phyloP scores from a whole-genome alignment of 1,140 invertebrate species.

The Scaptodrosophila lebanonensis region DNA sequence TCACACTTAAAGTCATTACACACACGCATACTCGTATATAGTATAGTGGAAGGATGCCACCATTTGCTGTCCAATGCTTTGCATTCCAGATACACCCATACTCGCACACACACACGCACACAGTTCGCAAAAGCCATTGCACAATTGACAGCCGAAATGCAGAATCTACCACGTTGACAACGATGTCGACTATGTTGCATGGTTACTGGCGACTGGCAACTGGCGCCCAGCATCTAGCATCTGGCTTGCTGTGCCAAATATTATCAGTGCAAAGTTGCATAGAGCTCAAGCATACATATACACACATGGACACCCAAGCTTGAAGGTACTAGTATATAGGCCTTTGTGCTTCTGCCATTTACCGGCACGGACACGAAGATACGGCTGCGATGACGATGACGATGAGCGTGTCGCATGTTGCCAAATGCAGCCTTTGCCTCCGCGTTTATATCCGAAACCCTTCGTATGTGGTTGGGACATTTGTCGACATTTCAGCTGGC shows the following conservation, averaged over 20 bases:
- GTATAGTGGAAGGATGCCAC: conserved; percentile 4
- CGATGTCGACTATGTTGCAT: too few relatives aligned
- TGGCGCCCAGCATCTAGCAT: conserved; percentile 3
- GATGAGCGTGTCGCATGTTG: conserved; percentile 15
- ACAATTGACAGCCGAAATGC: too few relatives aligned
- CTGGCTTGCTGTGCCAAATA: conserved; percentile 39
- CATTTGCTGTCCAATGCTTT: not conserved
- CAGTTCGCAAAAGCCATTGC: not conserved
- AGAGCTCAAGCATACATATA: conserved; percentile 32
- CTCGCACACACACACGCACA: not conserved
- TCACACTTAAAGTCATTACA: conserved; percentile 14
- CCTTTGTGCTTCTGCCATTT: conserved; percentile 30
- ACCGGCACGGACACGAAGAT: not conserved
- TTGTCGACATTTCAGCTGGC: too few relatives aligned
- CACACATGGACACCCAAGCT: conserved; percentile 36
- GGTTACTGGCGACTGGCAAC: not conserved
- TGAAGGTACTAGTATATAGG: conserved; percentile 13
- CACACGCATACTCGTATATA: not conserved
- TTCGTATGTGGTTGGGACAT: too few relatives aligned
- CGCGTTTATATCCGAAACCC: conserved; percentile 40
- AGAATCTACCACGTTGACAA: too few relatives aligned
- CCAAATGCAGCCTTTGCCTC: conserved; percentile 30
- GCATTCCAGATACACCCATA: not conserved
- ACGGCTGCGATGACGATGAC: conserved; percentile 10
- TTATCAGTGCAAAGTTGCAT: conserved; percentile 61